Evolutionary conservation across 2,797 vertebrate species (phyloP), one percentile per base, ranked within the genome.

Genomic region (Prunella strophiata): DNA sequence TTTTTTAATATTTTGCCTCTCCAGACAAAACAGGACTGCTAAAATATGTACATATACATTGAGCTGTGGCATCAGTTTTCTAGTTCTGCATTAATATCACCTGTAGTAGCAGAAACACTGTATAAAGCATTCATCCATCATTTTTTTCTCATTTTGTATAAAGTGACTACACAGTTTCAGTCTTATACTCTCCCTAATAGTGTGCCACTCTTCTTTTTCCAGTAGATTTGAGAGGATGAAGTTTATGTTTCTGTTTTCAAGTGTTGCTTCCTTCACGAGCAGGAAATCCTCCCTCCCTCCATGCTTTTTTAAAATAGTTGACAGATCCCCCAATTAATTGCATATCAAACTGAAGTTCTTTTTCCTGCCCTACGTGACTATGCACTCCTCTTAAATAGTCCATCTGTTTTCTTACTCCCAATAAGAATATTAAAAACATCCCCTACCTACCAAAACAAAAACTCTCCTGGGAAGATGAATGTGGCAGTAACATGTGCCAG

Each of bases 201-300:
- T 38, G 34, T 74, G 45, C 19, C 26, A 38, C 42, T 77, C 13
- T 84, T 65, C 34, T 93, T 80, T 68, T 51, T 12, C 26, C 40
- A 32, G 36, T 47, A 88, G 34, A 75, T 55, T 58, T 76, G 45
- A 91, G 43, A 84, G 85, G 79, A 93, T 94, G 47, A 80, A 94
- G 82, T 94, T 91, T 78, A 81, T 52, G 47, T 85, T 89, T 94
- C 92, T 95, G 85, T 94, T 95, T 94, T 94, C 75, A 89, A 83
- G 85, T 36, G 68, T 66, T 80, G 85, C 79, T 96, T 96, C 95
- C 94, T 91, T 68, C 29, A 63, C 2, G 3, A 94, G 71, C 88
- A 95, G 95, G 94, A 96, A 95, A 95, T 95, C 91, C 91, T 95
- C 85, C n/a, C 67, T 94, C 88, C 19, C 45, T 83, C 67, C 50